Base-by-base conservation (phyloP, 2,797 vertebrate genomes). In the Chelmon rostratus region DNA sequence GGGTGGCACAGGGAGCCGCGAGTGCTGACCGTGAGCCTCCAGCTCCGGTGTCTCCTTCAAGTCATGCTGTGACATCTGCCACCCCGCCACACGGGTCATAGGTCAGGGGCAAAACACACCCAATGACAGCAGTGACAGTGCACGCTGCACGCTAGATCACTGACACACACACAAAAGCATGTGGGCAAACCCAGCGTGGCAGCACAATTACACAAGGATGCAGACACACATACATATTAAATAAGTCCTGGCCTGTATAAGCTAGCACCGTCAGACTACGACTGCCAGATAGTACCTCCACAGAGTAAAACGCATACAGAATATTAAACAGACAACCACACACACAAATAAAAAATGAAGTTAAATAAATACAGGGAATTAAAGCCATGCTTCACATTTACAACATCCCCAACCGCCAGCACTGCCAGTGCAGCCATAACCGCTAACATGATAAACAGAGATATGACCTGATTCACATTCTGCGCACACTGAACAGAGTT, bases 11-110 rank as follows among this genome's bases (percentile, higher is more conserved):
- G 11, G 9, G 40, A 10, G 54, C 31, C 28, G 68, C 37, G 31
- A 65, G 53, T 37, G 69, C 21, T 59, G 74, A 68, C 57, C 44
- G 2, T 57, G 58, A 86, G 53, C 57, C 64, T 83, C 73, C 66
- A 77, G 80, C 73, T 82, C 69, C 37, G 40, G 65, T 53, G 68
- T 82, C 77, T 87, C 73, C 50, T 76, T 80, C 49, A 73, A 75
- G 80, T 79, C 88, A 78, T 59, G 68, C 82, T 79, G 58, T 74
- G 83, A 90, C 90, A 92, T 92, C 90, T 92, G 90, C 82, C 86
- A 86, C 81, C 79, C 68, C 9, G 8, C 44, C 81, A 82, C 69
- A 77, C 0, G 0, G 75, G 91, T 94, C 89, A 89, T 76, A 88
- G 89, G 85, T 90, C 88, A 86, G 3, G 52, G 83, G 69, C 50